phyloP scores from a whole-genome alignment of 1,140 invertebrate genomes.

The Bombus pyrosoma region DNA sequence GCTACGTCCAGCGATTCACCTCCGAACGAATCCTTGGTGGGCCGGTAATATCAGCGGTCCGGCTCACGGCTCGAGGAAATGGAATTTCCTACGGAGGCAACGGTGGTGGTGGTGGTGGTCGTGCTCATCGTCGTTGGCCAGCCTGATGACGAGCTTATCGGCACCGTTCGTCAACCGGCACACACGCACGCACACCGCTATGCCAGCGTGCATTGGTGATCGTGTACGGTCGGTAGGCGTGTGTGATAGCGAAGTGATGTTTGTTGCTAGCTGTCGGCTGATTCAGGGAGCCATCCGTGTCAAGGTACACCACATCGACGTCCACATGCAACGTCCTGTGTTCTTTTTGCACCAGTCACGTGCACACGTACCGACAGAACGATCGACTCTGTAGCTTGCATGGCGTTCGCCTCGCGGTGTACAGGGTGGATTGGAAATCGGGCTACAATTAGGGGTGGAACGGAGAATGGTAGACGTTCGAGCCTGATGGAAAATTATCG shows the following conservation, averaged over 20 bases:
- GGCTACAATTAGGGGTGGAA: neutral
- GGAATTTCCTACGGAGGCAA: conserved; percentile 74
- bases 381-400: neutral
- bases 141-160: conserved; percentile 75
- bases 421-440: neutral
- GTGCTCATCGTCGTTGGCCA: conserved; percentile 56
- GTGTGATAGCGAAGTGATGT: conserved; percentile 79
- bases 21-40: neutral
- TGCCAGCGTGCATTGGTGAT: neutral
- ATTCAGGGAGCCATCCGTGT: conserved; percentile 83
- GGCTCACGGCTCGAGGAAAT: conserved; percentile 69
- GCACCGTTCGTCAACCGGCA: conserved; percentile 47
- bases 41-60: conserved; percentile 7
- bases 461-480: neutral
- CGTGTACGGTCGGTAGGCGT: conserved; percentile 74
- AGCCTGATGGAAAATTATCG: neutral
- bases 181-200: conserved; percentile 24
- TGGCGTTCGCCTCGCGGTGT: too few relatives aligned
- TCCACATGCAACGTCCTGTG: conserved; percentile 78
- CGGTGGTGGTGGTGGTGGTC: conserved; percentile 45
- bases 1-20: neutral
- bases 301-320: conserved; percentile 82
- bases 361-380: conserved; percentile 43
- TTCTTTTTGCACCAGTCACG: conserved; percentile 71
- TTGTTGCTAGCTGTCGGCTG: conserved; percentile 79